Percentiles rank a stretch among this genome's conserved stretches.
phyloP scores from a whole-genome alignment of 2,888 invertebrate species.

The Julus scandinavius region DNA sequence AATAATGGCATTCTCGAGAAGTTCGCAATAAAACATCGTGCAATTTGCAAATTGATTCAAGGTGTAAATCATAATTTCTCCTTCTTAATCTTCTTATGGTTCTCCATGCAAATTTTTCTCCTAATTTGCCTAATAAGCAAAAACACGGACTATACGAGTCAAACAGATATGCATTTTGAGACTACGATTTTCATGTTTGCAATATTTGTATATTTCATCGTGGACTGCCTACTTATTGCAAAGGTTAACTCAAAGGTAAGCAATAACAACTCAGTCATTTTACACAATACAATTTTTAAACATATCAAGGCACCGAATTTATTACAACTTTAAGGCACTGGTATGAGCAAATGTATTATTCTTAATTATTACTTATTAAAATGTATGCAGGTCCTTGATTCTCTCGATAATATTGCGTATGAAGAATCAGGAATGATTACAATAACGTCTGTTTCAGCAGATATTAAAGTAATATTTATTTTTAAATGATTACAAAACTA shows the following conservation, averaged over 20 bases:
- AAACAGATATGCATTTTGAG: neutral
- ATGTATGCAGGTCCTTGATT: neutral
- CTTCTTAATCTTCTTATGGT: neutral
- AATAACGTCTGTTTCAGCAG: neutral
- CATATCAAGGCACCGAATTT: neutral
- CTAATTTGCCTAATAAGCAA: neutral
- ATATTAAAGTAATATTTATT: neutral
- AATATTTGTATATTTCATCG: neutral
- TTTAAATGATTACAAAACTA: neutral
- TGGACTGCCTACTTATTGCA: slow-evolving; percentile 28
- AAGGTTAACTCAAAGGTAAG: slow-evolving; percentile 12
- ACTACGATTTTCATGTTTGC: neutral
- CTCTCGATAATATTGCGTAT: neutral
- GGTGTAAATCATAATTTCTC: slow-evolving; percentile 6
- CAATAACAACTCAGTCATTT: neutral
- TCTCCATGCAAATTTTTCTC: slow-evolving; percentile 3
- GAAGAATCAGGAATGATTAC: neutral
- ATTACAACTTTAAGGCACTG: too few relatives aligned
- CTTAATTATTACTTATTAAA: neutral
- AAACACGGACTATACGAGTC: neutral
- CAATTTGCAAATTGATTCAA: slow-evolving; percentile 15
- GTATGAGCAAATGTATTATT: too few relatives aligned
- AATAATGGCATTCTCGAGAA: neutral
- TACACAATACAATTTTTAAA: neutral
- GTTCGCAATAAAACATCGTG: slow-evolving; percentile 3